Evolutionary conservation across 2,797 vertebrate genomes (phyloP), one percentile per base, ranked within the genome.

Genomic region (Discoglossus pictus): DNA sequence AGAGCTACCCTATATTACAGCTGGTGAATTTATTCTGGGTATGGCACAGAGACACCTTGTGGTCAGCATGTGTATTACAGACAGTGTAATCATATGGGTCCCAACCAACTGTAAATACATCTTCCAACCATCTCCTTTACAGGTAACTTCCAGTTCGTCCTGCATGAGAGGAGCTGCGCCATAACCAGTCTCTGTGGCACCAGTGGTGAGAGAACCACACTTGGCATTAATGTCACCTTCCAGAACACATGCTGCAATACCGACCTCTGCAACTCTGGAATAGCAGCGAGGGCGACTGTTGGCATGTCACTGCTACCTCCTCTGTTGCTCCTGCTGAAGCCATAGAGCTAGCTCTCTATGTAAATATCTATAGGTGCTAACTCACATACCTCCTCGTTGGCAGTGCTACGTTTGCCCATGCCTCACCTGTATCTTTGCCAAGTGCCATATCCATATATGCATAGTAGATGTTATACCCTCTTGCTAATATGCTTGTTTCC

Each of bases 111-210:
- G 27, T 4, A 31, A 8, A 8, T 31, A 31, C 27, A 31, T 31
- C 4, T 31, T 31, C 4, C 27, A 31, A n/a, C n/a, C 34, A 5
- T 48, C 12, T 42, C 40, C 56, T 48, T 44, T 11, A 0, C 59
- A 93, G 91, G 88, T 0, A 13, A 76, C 0, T 58, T 89, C 1
- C 51, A 72, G 1, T 16, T 92, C 56, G 84, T 81, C 0, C 76
- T 92, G 72, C 85, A 87, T 0, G 90, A 92, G 74, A 90, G 87
- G 79, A 88, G 83, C 76, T 93, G 92, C 7, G 86, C 85, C 2
- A 3, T 83, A 12, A 13, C 71, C 2, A 44, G 75, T 6, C 86
- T 90, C 78, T 92, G 91, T 2, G 87, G 79, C 0, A 16, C 73
- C 42, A 83, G 62, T 0, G 87, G 89, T 10, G 78, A 84, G 65